Conservation (phyloP, 64 coral and sea anemone genomes). For the Stylophora pistillata region DNA sequence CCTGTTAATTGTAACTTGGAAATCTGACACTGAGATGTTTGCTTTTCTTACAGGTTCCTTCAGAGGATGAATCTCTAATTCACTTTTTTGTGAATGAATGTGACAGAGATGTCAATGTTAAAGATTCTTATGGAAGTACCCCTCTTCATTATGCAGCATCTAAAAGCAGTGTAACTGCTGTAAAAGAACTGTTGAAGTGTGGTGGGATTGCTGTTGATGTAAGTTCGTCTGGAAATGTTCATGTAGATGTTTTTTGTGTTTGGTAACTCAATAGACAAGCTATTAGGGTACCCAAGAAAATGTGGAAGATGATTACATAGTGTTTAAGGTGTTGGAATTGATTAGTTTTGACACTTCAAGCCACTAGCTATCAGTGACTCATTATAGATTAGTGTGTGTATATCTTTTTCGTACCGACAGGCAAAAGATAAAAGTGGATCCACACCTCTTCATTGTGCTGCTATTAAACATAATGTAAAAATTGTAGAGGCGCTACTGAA, state of each 20-base stretch:
- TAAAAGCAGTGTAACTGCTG: slow-evolving; percentile 69
- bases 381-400: too few relatives aligned
- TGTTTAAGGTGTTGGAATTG: too few relatives aligned
- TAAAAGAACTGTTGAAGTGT: slow-evolving; percentile 68
- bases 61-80: slow-evolving; percentile 77
- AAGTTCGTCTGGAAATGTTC: slow-evolving; percentile 20
- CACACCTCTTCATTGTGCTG: slow-evolving; percentile 76
- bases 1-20: too few relatives aligned
- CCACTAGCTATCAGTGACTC: too few relatives aligned
- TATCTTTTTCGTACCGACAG: slow-evolving; percentile 5
- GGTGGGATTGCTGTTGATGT: slow-evolving; percentile 76
- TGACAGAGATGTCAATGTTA: slow-evolving; percentile 56
- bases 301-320: too few relatives aligned
- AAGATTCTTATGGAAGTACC: slow-evolving; percentile 80
- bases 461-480: slow-evolving; percentile 42
- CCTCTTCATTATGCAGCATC: slow-evolving; percentile 93
- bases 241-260: not conserved
- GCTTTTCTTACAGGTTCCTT: not conserved
- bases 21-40: too few relatives aligned
- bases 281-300: too few relatives aligned
- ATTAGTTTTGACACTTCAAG: too few relatives aligned
- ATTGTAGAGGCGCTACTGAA: slow-evolving; percentile 67
- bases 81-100: slow-evolving; percentile 43
- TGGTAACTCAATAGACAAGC: not conserved
- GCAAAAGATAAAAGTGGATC: slow-evolving; percentile 68